Conservation (phyloP, 2,797 vertebrate genomes). For the Arnoldichthys spilopterus region DNA sequence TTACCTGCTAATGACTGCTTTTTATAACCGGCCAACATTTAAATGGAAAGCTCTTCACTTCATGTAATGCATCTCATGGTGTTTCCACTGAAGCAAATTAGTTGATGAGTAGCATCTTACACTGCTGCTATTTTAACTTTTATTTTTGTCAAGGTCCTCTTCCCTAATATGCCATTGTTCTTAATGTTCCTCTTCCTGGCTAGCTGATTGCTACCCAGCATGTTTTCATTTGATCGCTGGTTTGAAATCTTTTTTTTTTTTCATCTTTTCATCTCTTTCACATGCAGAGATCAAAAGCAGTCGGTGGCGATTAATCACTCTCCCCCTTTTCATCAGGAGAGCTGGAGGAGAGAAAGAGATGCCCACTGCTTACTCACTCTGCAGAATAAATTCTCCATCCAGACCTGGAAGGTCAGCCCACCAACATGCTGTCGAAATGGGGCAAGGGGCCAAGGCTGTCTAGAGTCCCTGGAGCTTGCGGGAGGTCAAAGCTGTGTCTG, state of each 20-base stretch:
- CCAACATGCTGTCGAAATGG: slow-evolving; percentile 14
- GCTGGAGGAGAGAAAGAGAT: slow-evolving; percentile 62
- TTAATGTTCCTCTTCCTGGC: slow-evolving; percentile 73
- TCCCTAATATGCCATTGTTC: slow-evolving; percentile 75
- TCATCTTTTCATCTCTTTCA: slow-evolving; percentile 72
- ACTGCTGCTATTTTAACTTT: slow-evolving; percentile 10
- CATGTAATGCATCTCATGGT: not conserved
- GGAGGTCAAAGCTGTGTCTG: slow-evolving; percentile 7
- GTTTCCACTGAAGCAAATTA: slow-evolving; percentile 3
- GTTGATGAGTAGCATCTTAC: not conserved
- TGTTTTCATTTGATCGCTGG: slow-evolving; percentile 60
- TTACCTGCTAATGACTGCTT: not conserved
- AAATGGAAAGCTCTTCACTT: not conserved
- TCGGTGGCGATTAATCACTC: slow-evolving; percentile 80
- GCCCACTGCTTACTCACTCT: slow-evolving; percentile 61
- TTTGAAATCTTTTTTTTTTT: slow-evolving; percentile 56
- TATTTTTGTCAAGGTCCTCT: slow-evolving; percentile 7
- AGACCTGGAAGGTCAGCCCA: slow-evolving; percentile 40
- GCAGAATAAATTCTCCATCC: slow-evolving; percentile 70
- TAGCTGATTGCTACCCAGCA: slow-evolving; percentile 65
- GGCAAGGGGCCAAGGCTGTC: slow-evolving; percentile 54
- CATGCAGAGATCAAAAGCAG: slow-evolving; percentile 82
- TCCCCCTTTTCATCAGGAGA: slow-evolving; percentile 75
- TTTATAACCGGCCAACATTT: not conserved
- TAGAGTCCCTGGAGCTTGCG: slow-evolving; percentile 41